Conservation (phyloP, 2,113 vertebrate species). For the Phalacrocorax pelagicus region DNA sequence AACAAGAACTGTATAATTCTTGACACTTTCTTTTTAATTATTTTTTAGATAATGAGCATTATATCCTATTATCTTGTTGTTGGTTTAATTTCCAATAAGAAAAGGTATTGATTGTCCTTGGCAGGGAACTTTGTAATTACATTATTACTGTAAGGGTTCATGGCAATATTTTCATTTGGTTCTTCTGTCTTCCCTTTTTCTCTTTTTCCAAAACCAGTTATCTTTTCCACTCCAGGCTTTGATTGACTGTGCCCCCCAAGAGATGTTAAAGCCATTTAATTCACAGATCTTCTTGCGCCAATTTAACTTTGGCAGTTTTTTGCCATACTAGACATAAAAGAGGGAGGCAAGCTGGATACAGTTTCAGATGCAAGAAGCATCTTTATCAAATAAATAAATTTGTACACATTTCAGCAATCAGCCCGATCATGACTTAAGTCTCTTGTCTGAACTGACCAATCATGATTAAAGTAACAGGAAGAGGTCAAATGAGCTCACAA, state of each 20-base stretch:
- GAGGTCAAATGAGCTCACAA: not conserved
- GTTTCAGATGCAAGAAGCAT: not conserved
- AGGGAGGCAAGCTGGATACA: not conserved
- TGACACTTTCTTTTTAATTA: not conserved
- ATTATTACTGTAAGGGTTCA: not conserved
- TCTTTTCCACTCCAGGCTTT: not conserved
- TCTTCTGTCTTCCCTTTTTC: not conserved
- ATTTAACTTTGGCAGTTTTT: not conserved
- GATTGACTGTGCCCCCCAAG: not conserved
- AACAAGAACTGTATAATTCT: not conserved
- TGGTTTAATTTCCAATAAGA: not conserved
- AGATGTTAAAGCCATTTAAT: constrained; percentile 24
- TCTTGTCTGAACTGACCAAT: not conserved
- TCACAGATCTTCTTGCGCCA: not conserved
- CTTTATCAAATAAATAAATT: not conserved
- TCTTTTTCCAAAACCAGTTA: not conserved
- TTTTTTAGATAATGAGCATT: not conserved
- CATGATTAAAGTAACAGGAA: not conserved
- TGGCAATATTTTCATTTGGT: not conserved
- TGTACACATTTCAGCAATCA: not conserved
- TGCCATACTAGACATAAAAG: not conserved
- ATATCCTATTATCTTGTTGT: not conserved
- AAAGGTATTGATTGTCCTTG: not conserved
- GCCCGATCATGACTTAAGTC: not conserved
- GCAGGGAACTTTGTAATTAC: not conserved